phyloP scores from a whole-genome alignment of 2,113 vertebrate species.

The Xiphophorus maculatus region DNA sequence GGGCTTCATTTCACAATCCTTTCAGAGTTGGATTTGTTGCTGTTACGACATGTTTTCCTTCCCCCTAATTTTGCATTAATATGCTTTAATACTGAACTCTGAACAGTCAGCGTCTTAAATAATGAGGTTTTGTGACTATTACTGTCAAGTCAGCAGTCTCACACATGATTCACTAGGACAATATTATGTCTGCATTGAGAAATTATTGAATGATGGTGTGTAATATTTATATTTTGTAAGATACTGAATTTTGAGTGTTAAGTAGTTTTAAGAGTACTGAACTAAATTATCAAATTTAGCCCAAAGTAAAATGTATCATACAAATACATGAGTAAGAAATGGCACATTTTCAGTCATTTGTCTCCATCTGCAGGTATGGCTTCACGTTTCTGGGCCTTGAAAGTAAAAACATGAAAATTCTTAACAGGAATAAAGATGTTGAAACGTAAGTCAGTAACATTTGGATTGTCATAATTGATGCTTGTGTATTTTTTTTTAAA shows the following conservation, averaged over 20 bases:
- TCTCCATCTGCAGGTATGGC: conserved; percentile 87
- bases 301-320: not conserved
- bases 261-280: not conserved
- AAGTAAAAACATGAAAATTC: conserved; percentile 88
- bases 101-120: not conserved
- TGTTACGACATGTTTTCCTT: not conserved
- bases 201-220: not conserved
- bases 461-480: not conserved
- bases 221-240: not conserved
- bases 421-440: conserved; percentile 87
- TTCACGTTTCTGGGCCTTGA: conserved; percentile 93
- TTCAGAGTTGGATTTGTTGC: not conserved
- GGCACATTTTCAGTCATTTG: conserved; percentile 62
- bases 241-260: not conserved
- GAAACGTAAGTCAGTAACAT: conserved; percentile 86
- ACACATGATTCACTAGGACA: too few species aligned
- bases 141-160: not conserved
- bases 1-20: too few species aligned
- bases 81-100: not conserved
- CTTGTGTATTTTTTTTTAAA: not conserved
- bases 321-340: not conserved
- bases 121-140: not conserved
- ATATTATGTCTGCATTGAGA: not conserved
- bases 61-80: not conserved
- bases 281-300: not conserved